Percentiles rank a stretch among this genome's conserved stretches.
Evolutionary conservation across 2,797 vertebrate genomes (phyloP).

Genomic region (Lepilemur septentrionalis): DNA sequence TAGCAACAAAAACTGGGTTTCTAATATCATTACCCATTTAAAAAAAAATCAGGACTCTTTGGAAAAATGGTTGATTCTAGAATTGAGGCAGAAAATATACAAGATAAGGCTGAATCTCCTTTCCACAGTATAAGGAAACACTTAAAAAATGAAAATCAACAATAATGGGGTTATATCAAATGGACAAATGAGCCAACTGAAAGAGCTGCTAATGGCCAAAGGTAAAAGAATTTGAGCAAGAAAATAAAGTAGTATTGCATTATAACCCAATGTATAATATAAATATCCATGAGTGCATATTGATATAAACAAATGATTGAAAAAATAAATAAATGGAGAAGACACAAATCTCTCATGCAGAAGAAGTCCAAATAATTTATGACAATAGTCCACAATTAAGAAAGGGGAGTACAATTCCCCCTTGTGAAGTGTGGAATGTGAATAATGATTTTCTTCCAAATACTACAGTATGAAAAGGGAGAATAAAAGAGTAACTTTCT

Average conservation of each 20-base stretch:
- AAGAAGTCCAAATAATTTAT: constrained; percentile 36
- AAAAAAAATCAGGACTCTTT: not conserved
- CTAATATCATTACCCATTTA: not conserved
- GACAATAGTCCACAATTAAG: not conserved
- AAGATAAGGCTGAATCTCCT: not conserved
- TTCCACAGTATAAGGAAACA: not conserved
- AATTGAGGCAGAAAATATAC: not conserved
- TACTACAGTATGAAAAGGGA: not conserved
- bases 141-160: not conserved
- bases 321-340: not conserved
- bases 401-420: not conserved
- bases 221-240: not conserved
- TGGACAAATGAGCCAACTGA: not conserved
- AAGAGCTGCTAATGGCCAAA: constrained; percentile 18
- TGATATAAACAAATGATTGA: not conserved
- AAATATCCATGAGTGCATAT: not conserved
- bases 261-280: not conserved
- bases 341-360: not conserved
- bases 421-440: not conserved
- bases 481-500: not conserved
- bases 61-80: not conserved
- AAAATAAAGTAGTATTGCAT: not conserved
- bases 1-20: not conserved
- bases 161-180: not conserved
- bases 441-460: constrained; percentile 38